Percentiles rank a stretch among this genome's conserved stretches.
phyloP scores from a whole-genome alignment of 2,797 vertebrate genomes.

The Alosa sapidissima region DNA sequence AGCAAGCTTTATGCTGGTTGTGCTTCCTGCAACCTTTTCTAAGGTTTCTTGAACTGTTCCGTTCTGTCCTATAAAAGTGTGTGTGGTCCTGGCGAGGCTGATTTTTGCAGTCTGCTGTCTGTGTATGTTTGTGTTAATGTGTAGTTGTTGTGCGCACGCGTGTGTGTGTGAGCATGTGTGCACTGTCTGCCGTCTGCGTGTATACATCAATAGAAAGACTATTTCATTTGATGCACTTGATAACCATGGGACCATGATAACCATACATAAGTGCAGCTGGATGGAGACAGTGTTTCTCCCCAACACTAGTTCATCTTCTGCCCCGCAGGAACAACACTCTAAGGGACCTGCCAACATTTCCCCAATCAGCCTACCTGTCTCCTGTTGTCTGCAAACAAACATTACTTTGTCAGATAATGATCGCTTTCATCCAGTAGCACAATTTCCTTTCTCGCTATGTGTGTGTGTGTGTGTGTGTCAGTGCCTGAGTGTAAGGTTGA shows the following conservation, averaged over 20 bases:
- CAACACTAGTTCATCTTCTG: background rate
- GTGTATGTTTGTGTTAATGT: background rate
- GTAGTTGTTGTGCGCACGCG: background rate
- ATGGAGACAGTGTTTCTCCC: background rate
- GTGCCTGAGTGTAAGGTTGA: no score
- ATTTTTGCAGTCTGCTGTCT: background rate
- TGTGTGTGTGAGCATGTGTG: no score
- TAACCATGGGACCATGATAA: constrained; percentile 25
- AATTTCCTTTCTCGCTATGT: background rate
- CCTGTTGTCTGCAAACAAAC: constrained; percentile 23
- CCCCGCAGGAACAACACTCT: background rate
- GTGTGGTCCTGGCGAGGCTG: background rate
- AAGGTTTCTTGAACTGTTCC: background rate
- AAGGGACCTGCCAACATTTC: background rate
- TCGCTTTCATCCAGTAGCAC: constrained; percentile 9
- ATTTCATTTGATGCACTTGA: constrained; percentile 15
- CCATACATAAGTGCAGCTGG: background rate
- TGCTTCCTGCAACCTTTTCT: background rate
- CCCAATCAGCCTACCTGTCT: constrained; percentile 24
- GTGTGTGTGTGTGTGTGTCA: background rate
- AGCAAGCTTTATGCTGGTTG: background rate
- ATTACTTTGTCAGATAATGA: constrained; percentile 22
- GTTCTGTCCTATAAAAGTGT: background rate
- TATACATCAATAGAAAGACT: no score
- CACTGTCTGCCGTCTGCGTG: no score